A percentile compares a stretch with the other conserved stretches of the same genome.
These are phyloP conservation scores for Drosophila mayri DNA, from an alignment of 1,140 invertebrate genomes.

Conservation along the genomic window DNA sequence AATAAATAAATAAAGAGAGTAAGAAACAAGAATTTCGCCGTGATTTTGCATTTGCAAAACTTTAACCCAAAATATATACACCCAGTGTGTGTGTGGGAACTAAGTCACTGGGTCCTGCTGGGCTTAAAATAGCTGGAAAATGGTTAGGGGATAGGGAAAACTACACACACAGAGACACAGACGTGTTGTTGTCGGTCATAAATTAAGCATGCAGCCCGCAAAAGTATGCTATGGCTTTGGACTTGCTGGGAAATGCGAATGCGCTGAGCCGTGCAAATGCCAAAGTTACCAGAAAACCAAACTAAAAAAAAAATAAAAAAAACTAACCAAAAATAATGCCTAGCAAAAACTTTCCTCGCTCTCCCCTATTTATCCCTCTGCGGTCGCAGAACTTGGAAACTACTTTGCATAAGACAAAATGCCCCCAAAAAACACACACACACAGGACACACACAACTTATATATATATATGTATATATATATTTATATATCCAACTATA, in stretches of 20 bases:
- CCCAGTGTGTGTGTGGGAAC: slow-evolving; percentile 57
- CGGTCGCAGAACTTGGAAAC: slow-evolving; percentile 78
- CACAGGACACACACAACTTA: slow-evolving; percentile 5
- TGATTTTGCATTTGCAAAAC: slow-evolving; percentile 60
- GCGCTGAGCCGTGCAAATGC: slow-evolving; percentile 77
- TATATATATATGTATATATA: neutral
- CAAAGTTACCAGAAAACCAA: slow-evolving; percentile 51
- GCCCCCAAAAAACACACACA: slow-evolving; percentile 26
- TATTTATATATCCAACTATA: slow-evolving; percentile 9
- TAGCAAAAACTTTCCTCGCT: slow-evolving; percentile 38
- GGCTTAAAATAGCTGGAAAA: slow-evolving; percentile 43
- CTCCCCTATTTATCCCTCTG: slow-evolving; percentile 54
- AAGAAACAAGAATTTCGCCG: slow-evolving; percentile 21
- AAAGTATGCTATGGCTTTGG: slow-evolving; percentile 51
- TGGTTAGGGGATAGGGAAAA: slow-evolving; percentile 6
- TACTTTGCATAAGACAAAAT: slow-evolving; percentile 78
- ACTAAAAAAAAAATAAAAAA: neutral
- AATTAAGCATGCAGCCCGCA: slow-evolving; percentile 74
- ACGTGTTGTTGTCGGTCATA: slow-evolving; percentile 44
- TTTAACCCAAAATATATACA: slow-evolving; percentile 63
- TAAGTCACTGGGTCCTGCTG: slow-evolving; percentile 71
- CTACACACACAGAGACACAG: slow-evolving; percentile 24
- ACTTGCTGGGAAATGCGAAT: slow-evolving; percentile 38
- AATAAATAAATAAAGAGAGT: slow-evolving; percentile 33
- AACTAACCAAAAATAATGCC: slow-evolving; percentile 9